phyloP scores from a whole-genome alignment of 2,113 vertebrate species.

The Cyanoderma ruficeps region DNA sequence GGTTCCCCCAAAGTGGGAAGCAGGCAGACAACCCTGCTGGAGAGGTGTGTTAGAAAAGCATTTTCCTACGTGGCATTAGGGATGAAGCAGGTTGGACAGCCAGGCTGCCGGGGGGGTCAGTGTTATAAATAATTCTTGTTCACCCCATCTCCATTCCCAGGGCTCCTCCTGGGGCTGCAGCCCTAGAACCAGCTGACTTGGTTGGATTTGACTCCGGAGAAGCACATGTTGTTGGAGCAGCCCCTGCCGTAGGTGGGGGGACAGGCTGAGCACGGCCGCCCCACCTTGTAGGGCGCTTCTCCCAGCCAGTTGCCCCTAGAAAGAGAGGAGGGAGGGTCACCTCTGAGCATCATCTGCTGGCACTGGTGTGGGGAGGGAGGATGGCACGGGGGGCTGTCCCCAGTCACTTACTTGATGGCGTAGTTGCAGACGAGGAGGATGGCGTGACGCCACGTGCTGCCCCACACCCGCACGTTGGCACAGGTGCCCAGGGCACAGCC shows the following conservation, averaged over 20 bases:
- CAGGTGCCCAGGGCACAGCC: constrained; percentile 86
- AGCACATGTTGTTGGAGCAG: constrained; percentile 88
- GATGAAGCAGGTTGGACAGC: background rate
- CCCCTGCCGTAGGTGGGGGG: constrained; percentile 81
- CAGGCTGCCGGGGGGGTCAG: background rate
- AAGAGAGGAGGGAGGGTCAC: constrained; percentile 42
- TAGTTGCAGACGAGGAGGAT: constrained; percentile 91
- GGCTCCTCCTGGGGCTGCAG: background rate
- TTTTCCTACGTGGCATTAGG: background rate
- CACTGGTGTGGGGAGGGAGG: accelerated
- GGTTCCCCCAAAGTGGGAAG: background rate
- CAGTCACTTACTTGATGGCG: constrained; percentile 84
- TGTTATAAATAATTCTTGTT: constrained; percentile 42
- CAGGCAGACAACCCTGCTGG: background rate
- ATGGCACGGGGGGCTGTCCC: accelerated
- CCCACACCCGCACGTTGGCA: constrained; percentile 80
- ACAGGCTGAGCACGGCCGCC: constrained; percentile 85
- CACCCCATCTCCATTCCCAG: background rate
- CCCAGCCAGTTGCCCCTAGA: constrained; percentile 90
- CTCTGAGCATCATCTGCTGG: background rate
- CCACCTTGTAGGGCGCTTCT: constrained; percentile 84
- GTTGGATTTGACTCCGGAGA: constrained; percentile 72
- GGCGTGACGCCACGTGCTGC: constrained; percentile 80
- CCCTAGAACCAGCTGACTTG: constrained; percentile 69
- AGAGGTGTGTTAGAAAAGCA: background rate